phyloP scores from a whole-genome alignment of 2,113 vertebrate species.

The Gambusia affinis region DNA sequence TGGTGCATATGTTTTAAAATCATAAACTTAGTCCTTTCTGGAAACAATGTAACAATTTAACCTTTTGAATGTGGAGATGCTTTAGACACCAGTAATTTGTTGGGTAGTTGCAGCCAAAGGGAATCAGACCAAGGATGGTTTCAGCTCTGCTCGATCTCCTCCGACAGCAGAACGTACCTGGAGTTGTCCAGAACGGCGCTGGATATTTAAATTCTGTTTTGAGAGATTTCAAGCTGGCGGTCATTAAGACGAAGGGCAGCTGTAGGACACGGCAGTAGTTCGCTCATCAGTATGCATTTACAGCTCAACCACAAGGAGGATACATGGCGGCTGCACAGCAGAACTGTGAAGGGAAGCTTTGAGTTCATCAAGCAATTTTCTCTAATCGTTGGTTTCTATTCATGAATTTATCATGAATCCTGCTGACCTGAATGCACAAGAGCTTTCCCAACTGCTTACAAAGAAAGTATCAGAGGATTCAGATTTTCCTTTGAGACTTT shows the following conservation, averaged over 20 bases:
- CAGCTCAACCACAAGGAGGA: conserved; percentile 14
- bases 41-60: no score
- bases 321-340: neutral
- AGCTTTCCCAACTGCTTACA: conserved; percentile 15
- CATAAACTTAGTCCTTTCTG: no score
- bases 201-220: neutral
- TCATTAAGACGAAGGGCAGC: conserved; percentile 1
- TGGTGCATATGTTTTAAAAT: no score
- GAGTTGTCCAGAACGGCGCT: neutral
- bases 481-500: conserved; percentile 2
- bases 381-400: conserved; percentile 50
- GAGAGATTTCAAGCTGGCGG: conserved; percentile 9
- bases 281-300: conserved; percentile 23
- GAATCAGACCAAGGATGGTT: neutral
- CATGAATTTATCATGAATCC: conserved; percentile 54
- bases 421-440: conserved; percentile 41
- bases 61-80: neutral
- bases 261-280: conserved; percentile 33
- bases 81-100: neutral
- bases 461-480: conserved; percentile 28
- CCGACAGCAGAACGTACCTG: neutral
- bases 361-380: conserved; percentile 27
- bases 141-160: conserved; percentile 16
- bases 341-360: conserved; percentile 27
- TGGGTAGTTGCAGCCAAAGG: neutral